Conservation (phyloP, 2,888 invertebrate species). For the Beris morrisii region DNA sequence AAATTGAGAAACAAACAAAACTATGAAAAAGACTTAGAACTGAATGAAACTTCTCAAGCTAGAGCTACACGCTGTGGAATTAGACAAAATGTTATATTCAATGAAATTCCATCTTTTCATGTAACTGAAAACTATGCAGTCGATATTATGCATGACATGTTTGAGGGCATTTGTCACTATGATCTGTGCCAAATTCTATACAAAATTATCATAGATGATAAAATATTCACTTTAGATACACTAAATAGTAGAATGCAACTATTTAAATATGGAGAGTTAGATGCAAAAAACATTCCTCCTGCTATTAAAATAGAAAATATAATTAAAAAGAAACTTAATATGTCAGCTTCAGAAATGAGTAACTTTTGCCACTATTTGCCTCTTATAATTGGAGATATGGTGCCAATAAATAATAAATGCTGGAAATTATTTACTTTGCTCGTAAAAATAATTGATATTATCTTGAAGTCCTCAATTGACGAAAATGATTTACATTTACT, state of each 20-base stretch:
- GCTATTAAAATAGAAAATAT: slow-evolving; percentile 15
- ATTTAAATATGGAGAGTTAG: slow-evolving; percentile 24
- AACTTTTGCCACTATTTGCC: slow-evolving; percentile 25
- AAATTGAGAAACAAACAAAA: neutral
- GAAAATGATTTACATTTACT: slow-evolving; percentile 6
- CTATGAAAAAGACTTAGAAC: slow-evolving; percentile 20
- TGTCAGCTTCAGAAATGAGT: slow-evolving; percentile 25
- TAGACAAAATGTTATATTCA: slow-evolving; percentile 26
- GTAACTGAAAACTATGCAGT: slow-evolving; percentile 20
- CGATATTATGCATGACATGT: slow-evolving; percentile 35
- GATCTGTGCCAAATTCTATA: slow-evolving; percentile 27
- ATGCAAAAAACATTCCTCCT: slow-evolving; percentile 17
- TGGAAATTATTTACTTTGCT: slow-evolving; percentile 7
- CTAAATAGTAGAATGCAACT: slow-evolving; percentile 26
- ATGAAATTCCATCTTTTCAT: slow-evolving; percentile 28
- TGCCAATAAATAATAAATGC: slow-evolving; percentile 23
- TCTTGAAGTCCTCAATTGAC: slow-evolving; percentile 2
- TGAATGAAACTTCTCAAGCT: neutral
- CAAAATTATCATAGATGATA: slow-evolving; percentile 19
- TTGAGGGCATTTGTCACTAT: slow-evolving; percentile 33
- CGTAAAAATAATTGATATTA: slow-evolving; percentile 14
- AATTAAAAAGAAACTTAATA: slow-evolving; percentile 23
- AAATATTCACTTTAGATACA: slow-evolving; percentile 23
- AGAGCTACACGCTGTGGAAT: slow-evolving; percentile 17
- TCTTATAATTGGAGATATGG: slow-evolving; percentile 27